Conservation (phyloP, 2,113 vertebrate genomes). For the Oncorhynchus mykiss region DNA sequence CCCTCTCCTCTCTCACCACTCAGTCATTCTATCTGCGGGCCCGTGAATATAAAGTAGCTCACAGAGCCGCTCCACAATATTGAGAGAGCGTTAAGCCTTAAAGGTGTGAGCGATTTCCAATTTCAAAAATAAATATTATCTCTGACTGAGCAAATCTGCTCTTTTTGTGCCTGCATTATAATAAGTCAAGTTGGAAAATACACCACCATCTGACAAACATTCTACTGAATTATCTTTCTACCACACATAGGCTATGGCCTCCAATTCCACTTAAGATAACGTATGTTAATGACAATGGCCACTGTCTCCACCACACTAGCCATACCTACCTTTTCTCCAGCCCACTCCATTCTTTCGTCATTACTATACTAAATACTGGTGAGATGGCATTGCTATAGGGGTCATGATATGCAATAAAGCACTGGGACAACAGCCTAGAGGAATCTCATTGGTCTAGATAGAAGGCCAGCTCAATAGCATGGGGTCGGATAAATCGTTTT, state of each 20-base stretch:
- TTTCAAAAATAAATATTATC: conserved; percentile 78
- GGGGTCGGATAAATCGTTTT: conserved; percentile 70
- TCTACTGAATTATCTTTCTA: conserved; percentile 23
- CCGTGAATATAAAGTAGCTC: no score
- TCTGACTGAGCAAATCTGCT: conserved; percentile 70
- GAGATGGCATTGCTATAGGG: no score
- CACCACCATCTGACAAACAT: conserved; percentile 40
- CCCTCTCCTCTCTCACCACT: no score
- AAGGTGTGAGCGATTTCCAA: conserved; percentile 74
- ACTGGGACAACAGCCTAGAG: no score
- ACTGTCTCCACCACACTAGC: conserved; percentile 53
- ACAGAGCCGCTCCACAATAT: no score
- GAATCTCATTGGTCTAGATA: conserved; percentile 64
- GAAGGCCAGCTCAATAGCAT: conserved; percentile 50
- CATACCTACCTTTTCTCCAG: conserved; percentile 59
- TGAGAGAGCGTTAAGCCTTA: conserved; percentile 57
- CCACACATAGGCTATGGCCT: not conserved
- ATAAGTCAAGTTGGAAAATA: conserved; percentile 62
- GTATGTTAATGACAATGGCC: conserved; percentile 19
- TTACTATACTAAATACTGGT: no score
- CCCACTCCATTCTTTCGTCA: not conserved
- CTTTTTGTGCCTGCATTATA: conserved; percentile 62
- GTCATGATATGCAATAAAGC: no score
- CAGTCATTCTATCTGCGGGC: no score
- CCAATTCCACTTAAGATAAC: no score